These are phyloP conservation scores for Typhlichthys subterraneus DNA, from an alignment of 2,797 vertebrate genomes.

Conservation along the genomic window DNA sequence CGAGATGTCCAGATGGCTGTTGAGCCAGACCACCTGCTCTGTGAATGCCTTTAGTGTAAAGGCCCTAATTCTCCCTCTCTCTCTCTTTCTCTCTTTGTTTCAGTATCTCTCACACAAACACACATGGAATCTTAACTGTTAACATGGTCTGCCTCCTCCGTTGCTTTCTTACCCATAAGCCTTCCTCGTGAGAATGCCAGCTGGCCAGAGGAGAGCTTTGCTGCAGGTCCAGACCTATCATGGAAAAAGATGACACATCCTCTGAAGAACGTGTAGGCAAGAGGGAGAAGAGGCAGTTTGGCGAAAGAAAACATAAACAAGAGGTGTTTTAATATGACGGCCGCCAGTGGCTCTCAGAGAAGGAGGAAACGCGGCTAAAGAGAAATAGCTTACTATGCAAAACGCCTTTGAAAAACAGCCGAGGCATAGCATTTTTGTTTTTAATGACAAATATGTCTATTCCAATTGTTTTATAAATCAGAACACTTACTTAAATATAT, in stretches of 20 bases:
- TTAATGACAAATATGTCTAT: constrained; percentile 22
- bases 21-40: constrained; percentile 81
- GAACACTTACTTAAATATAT: too few species aligned
- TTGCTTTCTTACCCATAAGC: constrained; percentile 26
- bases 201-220: constrained; percentile 66
- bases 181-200: constrained; percentile 41
- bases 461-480: too few species aligned
- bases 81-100: constrained; percentile 11
- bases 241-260: constrained; percentile 66
- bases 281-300: constrained; percentile 48
- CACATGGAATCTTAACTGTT: constrained; percentile 19
- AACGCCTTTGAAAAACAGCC: constrained; percentile 58
- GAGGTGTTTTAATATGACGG: constrained; percentile 67
- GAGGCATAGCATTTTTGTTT: constrained; percentile 50
- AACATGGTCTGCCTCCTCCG: constrained; percentile 31
- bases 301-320: constrained; percentile 57
- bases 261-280: constrained; percentile 58
- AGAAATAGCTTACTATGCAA: constrained; percentile 73
- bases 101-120: constrained; percentile 13
- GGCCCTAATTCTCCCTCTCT: constrained; percentile 22
- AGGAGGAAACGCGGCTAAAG: constrained; percentile 39
- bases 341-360: constrained; percentile 61
- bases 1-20: constrained; percentile 75
- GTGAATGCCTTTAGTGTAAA: constrained; percentile 70
- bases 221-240: constrained; percentile 71